Evolutionary conservation across 2,888 invertebrate genomes (phyloP).

Genomic region (Galeruca laticollis): DNA sequence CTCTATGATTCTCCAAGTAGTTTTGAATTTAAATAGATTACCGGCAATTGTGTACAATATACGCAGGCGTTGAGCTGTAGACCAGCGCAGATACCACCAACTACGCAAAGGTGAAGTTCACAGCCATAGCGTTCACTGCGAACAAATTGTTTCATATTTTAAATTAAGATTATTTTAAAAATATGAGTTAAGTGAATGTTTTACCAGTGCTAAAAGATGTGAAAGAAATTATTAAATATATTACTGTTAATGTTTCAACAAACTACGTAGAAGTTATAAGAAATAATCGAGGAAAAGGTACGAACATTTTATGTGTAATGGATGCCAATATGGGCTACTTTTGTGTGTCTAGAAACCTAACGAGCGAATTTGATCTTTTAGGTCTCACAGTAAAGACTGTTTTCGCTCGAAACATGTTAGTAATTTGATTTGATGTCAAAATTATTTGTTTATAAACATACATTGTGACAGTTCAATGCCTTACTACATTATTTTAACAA

Average conservation of each 20-base stretch:
- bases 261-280: conserved; percentile 14
- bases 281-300: conserved; percentile 56
- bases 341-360: conserved; percentile 60
- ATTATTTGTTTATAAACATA: conserved; percentile 56
- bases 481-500: conserved; percentile 22
- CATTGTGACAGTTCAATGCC: conserved; percentile 25
- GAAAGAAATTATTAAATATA: conserved; percentile 18
- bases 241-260: conserved; percentile 10
- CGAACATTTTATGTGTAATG: conserved; percentile 58
- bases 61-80: conserved; percentile 13
- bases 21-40: conserved; percentile 29
- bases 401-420: conserved; percentile 60
- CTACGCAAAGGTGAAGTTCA: conserved; percentile 43
- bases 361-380: conserved; percentile 66
- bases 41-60: conserved; percentile 2
- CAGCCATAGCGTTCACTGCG: conserved; percentile 52
- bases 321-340: conserved; percentile 66
- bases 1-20: conserved; percentile 1
- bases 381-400: conserved; percentile 63
- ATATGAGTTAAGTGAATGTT: conserved; percentile 39
- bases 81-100: conserved; percentile 34
- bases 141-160: conserved; percentile 50
- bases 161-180: conserved; percentile 34
- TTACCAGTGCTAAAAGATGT: conserved; percentile 35
- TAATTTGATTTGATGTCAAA: conserved; percentile 45